Base-by-base conservation (phyloP, 2,113 vertebrate species). In the Haliaeetus leucogaster region DNA sequence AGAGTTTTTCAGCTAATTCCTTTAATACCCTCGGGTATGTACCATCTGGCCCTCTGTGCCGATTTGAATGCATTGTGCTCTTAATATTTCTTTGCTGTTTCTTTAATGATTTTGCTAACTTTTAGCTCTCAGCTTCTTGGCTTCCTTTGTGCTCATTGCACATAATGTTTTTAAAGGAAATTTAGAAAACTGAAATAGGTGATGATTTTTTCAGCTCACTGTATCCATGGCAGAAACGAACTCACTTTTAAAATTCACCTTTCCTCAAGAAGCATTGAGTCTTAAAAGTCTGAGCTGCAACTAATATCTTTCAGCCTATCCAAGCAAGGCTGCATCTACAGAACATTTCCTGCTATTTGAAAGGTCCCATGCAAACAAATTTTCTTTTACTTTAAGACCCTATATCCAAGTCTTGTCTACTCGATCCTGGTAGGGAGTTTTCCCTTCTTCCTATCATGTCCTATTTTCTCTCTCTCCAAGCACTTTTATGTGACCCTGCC, bases 1-100 rank as follows among this genome's bases (percentile, higher is more conserved):
- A 96, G 97, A 97, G 96, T 96, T 95, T 96, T 95, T 67, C 82
- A 92, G 88, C 96, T 97, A 97, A 97, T 97, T 97, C 96, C 88
- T 96, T 95, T 97, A 97, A 97, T 96, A 84, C 97, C 80, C 97
- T 90, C 3, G 96, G 83, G 96, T 97, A 40, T 38, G 80, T 63
- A 91, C 96, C 97, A 97, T 97, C 97, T 97, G 97, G 93, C 77
- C 94, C 74, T 95, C 87, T 95, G 79, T 77, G 91, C 77, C 1
- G 10, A 78, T 88, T 91, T 91, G 63, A 94, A 94, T 88, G 65
- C 81, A 62, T 89, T 91, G 56, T 82, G 68, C 91, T 92, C 83
- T 93, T 85, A 72, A 65, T 95, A 91, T 95, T 95, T 93, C 87
- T 95, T 95, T 74, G 67, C 52, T 81, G 7, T 82, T 94, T 94